Evolutionary conservation across 2,888 invertebrate species (phyloP).

Genomic region (Drosophila leonis): DNA sequence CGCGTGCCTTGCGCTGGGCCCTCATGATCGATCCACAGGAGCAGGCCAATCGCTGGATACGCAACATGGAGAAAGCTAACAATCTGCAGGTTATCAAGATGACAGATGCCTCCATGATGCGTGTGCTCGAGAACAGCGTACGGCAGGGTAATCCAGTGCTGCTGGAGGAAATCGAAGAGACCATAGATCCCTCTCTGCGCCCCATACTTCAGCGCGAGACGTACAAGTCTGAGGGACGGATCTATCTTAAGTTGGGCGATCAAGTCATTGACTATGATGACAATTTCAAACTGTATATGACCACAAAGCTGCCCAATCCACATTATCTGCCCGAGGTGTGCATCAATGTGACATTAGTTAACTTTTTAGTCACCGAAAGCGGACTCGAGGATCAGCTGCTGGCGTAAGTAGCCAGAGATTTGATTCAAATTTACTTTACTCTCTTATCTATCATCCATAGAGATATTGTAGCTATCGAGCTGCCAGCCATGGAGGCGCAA

Average conservation of each 20-base stretch:
- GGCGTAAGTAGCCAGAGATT: slow-evolving; percentile 88
- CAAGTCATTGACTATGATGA: slow-evolving; percentile 95
- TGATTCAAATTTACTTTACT: neutral
- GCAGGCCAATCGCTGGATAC: slow-evolving; percentile 97
- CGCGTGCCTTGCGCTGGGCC: slow-evolving; percentile 93
- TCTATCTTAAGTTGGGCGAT: slow-evolving; percentile 94
- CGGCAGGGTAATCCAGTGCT: slow-evolving; percentile 94
- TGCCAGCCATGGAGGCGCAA: slow-evolving; percentile 93
- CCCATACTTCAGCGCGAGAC: slow-evolving; percentile 94
- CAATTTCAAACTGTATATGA: slow-evolving; percentile 95
- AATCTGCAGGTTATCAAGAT: slow-evolving; percentile 92
- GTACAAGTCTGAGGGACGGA: slow-evolving; percentile 90
- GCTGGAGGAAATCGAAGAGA: slow-evolving; percentile 95
- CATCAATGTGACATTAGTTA: slow-evolving; percentile 96
- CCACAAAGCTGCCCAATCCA: slow-evolving; percentile 96
- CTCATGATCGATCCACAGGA: slow-evolving; percentile 98
- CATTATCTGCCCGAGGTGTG: slow-evolving; percentile 97
- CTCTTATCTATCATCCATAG: slow-evolving; percentile 43
- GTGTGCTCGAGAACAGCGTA: slow-evolving; percentile 91
- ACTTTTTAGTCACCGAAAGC: slow-evolving; percentile 95
- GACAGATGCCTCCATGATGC: slow-evolving; percentile 91
- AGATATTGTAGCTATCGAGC: slow-evolving; percentile 93
- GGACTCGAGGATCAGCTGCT: slow-evolving; percentile 96
- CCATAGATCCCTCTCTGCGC: slow-evolving; percentile 93
- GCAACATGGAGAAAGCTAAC: slow-evolving; percentile 93